Evolutionary conservation across 2,888 invertebrate genomes (phyloP).

Genomic region (Aphidoletes aphidimyza): DNA sequence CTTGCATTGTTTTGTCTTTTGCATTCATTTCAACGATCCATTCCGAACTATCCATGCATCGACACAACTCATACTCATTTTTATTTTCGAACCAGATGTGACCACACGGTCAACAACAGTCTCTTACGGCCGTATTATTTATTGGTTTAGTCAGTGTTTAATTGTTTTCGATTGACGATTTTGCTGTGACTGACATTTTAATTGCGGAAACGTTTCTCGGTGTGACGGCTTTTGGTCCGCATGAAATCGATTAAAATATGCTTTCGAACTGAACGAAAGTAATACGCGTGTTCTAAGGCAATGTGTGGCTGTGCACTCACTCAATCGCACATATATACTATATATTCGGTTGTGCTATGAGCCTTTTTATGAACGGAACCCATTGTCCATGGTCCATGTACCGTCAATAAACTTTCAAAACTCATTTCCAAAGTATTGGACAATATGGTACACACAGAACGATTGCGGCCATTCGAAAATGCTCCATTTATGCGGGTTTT

Average conservation of each 20-base stretch:
- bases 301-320: no score
- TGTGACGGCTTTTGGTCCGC: background rate
- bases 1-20: background rate
- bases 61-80: background rate
- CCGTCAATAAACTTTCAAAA: background rate
- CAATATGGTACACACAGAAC: constrained; percentile 15
- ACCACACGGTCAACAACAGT: background rate
- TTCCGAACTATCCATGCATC: background rate
- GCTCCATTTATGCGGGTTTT: background rate
- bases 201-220: constrained; percentile 30
- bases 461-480: constrained; percentile 20
- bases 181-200: constrained; percentile 53
- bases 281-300: background rate
- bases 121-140: constrained; percentile 41
- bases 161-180: constrained; percentile 44
- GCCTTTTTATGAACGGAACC: background rate
- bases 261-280: background rate
- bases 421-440: background rate
- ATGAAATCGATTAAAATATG: background rate
- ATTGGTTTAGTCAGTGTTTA: constrained; percentile 52
- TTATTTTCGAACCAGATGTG: constrained; percentile 32
- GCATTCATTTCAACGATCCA: background rate
- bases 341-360: background rate
- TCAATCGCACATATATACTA: no score
- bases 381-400: background rate